Base-by-base conservation (phyloP, 2,888 invertebrate genomes). In the Xestia c-nigrum region DNA sequence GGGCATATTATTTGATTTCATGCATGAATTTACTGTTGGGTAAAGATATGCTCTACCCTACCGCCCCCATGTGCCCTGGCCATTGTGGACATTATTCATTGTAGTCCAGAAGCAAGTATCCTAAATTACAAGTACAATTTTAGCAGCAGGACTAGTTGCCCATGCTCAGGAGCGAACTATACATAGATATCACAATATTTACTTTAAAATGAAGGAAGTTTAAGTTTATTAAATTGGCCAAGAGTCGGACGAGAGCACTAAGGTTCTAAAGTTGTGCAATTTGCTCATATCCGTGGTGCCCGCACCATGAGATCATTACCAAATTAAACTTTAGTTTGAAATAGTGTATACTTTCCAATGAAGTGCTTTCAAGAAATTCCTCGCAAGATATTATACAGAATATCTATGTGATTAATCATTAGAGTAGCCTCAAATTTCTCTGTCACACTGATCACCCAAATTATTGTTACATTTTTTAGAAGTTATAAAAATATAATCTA, bases 401-500 rank as follows among this genome's bases (percentile, higher is more conserved):
- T 4, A 64, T 40, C 40, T n/a, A 31, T 10, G 14, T n/a, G 31
- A 64, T 57, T 12, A 21, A 19, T 76, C n/a, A 46, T 7, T 59
- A 24, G 5, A 52, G 31, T n/a, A 43, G 31, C 50, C 38, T 69
- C 63, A 7, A 5, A 5, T 77, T 47, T 76, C 12, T 50, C 40
- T 50, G 1, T n/a, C 43, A 47, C 21, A 38, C 38, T 47, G n/a
- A 50, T 40, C 7, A 9, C 16, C 24, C 38, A 50, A 66, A 46
- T 38, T 52, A 16, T 52, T 72, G 12, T 46, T 66, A 59, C 5
- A 66, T 46, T 38, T 16, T 31, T 31, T n/a, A 47, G 16, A 38
- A 63, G 78, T 71, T 87, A 80, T 73, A 81, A 87, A 85, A 81
- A 86, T 87, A 83, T 43, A 76, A 81, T 86, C 71, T 78, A 80